Conservation (phyloP, 2,113 vertebrate species). For the Setophaga coronata region DNA sequence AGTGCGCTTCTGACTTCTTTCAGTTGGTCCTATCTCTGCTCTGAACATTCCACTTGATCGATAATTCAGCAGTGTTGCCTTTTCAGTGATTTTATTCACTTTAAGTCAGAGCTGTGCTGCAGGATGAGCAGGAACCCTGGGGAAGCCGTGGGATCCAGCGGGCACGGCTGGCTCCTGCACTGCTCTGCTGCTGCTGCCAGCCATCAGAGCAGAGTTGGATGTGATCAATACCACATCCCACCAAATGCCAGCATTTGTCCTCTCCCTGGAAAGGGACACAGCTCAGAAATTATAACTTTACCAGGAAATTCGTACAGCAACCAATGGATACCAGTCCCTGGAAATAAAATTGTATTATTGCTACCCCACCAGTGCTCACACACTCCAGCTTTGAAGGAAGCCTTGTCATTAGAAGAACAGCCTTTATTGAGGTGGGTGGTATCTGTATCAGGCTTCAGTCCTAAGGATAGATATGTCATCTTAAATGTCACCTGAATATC, state of each 20-base stretch:
- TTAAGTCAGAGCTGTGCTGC: not conserved
- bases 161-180: not conserved
- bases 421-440: not conserved
- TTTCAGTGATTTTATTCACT: slow-evolving; percentile 14
- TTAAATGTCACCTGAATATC: not conserved
- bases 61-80: slow-evolving; percentile 18
- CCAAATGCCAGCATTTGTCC: slow-evolving; percentile 25
- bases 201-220: not conserved
- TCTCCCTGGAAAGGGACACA: not conserved
- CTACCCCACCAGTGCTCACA: not conserved
- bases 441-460: not conserved
- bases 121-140: not conserved
- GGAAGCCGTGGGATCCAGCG: not conserved
- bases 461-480: not conserved
- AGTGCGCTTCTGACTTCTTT: not conserved
- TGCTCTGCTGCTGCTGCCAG: not conserved
- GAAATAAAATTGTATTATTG: not conserved
- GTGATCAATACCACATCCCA: not conserved
- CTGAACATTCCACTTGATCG: not conserved
- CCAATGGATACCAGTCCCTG: not conserved
- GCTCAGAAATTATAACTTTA: not conserved
- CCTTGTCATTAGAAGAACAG: not conserved
- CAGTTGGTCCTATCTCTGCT: not conserved
- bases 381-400: not conserved
- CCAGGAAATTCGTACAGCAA: not conserved